Base-by-base conservation (phyloP, 1,140 invertebrate species). In the Drosophila tristis region DNA sequence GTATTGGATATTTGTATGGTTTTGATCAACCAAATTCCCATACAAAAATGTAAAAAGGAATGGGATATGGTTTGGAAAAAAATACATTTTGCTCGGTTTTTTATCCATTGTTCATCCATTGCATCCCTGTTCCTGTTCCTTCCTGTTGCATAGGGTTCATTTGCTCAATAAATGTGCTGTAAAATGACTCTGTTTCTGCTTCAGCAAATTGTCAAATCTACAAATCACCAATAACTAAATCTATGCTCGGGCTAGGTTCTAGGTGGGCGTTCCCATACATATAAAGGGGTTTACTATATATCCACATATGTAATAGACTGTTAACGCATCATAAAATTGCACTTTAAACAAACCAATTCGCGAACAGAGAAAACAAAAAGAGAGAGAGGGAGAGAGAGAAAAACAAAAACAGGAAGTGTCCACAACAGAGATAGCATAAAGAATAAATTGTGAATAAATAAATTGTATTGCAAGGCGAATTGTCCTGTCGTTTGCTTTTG, bases 311-410 rank as follows among this genome's bases (percentile, higher is more conserved):
- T 76, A 85, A 84, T 79, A 57, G 70, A 64, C 53, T 45, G 60
- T 78, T 82, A 78, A 72, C 74, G 78, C 78, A 65, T 78, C 82
- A 86, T 82, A 87, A 86, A 86, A 87, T 70, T 78, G 70, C 82
- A 78, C 70, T 87, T 81, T 71, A 75, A 81, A 80, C 50, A 78
- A 80, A 57, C 78, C 64, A 81, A 67, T 72, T 54, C 56, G 65
- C 58, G 45, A 68, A 13, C 31, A 43, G 43, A 53, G 74, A 67
- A 70, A 63, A 55, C 43, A 73, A 63, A 64, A 75, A 71, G 60
- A 72, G 55, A 68, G 74, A 63, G 50, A 60, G 64, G 61, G 8
- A 42, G 31, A 11, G 26, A 55, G 25, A 8, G 15, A 20, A 75
- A 47, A 48, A 54, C 61, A 55, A 73, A 87, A 86, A 60, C 81